phyloP scores from a whole-genome alignment of 2,797 vertebrate genomes.

The Gallirallus australis region DNA sequence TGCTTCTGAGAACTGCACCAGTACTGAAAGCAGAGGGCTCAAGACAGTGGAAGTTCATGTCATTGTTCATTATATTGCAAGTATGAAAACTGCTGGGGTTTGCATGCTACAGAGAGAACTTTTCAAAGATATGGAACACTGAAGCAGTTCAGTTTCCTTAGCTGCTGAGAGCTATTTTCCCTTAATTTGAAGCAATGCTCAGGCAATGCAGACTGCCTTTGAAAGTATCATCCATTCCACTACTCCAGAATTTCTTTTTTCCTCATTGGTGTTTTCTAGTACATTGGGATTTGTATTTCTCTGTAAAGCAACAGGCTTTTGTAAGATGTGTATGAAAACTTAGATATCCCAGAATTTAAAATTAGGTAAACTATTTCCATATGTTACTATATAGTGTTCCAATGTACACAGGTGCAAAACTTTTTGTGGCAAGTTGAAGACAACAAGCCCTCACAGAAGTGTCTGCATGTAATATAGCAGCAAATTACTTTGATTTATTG shows the following conservation, averaged over 20 bases:
- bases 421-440: not conserved
- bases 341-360: not conserved
- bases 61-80: not conserved
- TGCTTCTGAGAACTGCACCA: not conserved
- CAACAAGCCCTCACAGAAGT: not conserved
- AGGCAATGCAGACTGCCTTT: not conserved
- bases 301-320: no score
- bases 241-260: not conserved
- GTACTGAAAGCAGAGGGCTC: not conserved
- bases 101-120: not conserved
- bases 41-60: not conserved
- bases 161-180: not conserved
- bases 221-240: not conserved
- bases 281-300: not conserved
- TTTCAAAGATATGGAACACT: not conserved
- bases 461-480: not conserved
- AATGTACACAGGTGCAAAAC: not conserved
- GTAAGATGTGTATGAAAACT: not conserved
- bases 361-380: not conserved
- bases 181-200: not conserved
- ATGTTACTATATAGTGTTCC: not conserved
- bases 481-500: conserved; percentile 58
- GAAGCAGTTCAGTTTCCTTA: not conserved
- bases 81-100: not conserved
- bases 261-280: not conserved